Conservation (phyloP, 2,888 invertebrate species). For the Seira sanloemensis region DNA sequence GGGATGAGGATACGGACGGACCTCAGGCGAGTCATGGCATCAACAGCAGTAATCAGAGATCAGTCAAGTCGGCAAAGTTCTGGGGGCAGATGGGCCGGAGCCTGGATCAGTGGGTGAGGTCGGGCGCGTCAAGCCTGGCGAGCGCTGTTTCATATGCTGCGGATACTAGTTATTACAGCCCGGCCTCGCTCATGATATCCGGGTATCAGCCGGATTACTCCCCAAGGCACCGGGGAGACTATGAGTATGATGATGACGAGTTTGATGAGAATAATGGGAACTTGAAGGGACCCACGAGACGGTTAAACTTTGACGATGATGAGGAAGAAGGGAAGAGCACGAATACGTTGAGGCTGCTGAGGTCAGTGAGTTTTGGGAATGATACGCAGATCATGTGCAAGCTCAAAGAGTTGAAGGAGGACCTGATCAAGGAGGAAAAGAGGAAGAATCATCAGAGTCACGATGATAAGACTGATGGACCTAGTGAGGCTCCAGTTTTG, state of each 20-base stretch:
- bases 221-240: conserved; percentile 50
- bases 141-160: conserved; percentile 68
- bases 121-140: conserved; percentile 70
- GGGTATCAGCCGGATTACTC: conserved; percentile 69
- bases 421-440: conserved; percentile 59
- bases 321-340: conserved; percentile 62
- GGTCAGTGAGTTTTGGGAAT: conserved; percentile 86
- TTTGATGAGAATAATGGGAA: conserved; percentile 64
- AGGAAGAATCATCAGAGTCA: conserved; percentile 25
- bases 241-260: conserved; percentile 64
- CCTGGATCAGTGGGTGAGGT: conserved; percentile 73
- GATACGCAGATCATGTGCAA: conserved; percentile 82
- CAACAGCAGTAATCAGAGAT: conserved; percentile 16
- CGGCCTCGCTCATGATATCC: conserved; percentile 70
- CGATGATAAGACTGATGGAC: conserved; percentile 35
- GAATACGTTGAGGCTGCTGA: conserved; percentile 70
- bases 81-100: conserved; percentile 73
- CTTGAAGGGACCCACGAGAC: conserved; percentile 46
- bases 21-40: not conserved
- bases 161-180: conserved; percentile 71
- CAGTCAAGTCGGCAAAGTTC: conserved; percentile 67
- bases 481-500: not conserved
- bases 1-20: conserved; percentile 57
- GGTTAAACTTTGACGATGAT: conserved; percentile 62
- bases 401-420: conserved; percentile 72